Percentiles rank a stretch among this genome's conserved stretches.
Evolutionary conservation across 2,797 vertebrate species (phyloP).

Genomic region (Chiloscyllium punctatum): DNA sequence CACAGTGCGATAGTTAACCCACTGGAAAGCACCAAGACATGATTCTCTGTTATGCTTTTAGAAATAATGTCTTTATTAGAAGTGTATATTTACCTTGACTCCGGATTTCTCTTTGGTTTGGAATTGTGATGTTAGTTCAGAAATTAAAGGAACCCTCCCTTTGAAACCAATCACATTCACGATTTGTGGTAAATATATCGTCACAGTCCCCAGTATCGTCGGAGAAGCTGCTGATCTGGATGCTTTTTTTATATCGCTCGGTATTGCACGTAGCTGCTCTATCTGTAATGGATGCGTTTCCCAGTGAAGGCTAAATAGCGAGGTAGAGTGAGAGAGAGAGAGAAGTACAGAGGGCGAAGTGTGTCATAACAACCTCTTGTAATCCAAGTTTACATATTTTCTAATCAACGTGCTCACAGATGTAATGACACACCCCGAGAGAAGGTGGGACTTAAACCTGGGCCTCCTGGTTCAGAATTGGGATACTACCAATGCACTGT

Average conservation of each 20-base stretch:
- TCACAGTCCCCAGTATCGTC: neutral
- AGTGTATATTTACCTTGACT: conserved; percentile 13
- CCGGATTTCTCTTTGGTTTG: neutral
- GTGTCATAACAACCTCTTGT: conserved; percentile 3
- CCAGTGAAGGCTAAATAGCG: neutral
- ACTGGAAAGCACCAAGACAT: neutral
- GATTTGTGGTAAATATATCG: neutral
- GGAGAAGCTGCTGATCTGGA: neutral
- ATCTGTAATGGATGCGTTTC: conserved; percentile 24
- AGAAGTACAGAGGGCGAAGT: neutral
- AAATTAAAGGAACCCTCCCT: neutral
- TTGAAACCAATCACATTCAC: neutral
- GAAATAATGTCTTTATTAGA: neutral
- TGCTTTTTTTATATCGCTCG: neutral
- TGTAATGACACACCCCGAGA: too few relatives aligned
- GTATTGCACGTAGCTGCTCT: neutral
- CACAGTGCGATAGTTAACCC: neutral
- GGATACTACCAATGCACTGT: too few relatives aligned
- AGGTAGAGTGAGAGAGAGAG: neutral
- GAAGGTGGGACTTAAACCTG: too few relatives aligned
- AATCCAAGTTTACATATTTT: neutral
- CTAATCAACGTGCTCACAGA: too few relatives aligned
- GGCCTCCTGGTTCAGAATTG: too few relatives aligned
- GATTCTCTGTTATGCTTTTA: neutral
- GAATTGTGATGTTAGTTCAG: neutral